Conservation (phyloP, 2,113 vertebrate species). For the Oncorhynchus kisutch region DNA sequence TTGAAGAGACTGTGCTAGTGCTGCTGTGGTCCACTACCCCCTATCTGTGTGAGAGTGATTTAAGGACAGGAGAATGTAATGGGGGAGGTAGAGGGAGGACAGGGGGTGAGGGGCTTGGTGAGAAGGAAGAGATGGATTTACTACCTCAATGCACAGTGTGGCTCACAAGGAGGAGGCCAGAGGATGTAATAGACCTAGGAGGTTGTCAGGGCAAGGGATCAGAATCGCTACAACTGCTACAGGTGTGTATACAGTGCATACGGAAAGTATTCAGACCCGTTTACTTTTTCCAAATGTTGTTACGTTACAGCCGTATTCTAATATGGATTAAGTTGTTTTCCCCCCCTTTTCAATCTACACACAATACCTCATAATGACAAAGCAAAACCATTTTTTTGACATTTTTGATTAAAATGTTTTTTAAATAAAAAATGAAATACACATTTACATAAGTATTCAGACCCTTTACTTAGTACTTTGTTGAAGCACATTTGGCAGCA, state of each 20-base stretch:
- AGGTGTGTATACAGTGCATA: not conserved
- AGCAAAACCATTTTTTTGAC: no score
- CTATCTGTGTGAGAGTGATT: not conserved
- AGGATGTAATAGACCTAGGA: not conserved
- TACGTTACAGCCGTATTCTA: no score
- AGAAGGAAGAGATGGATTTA: not conserved
- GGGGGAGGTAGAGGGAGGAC: not conserved
- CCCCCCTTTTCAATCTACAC: no score
- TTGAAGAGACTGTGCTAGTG: not conserved
- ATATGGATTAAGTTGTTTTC: no score
- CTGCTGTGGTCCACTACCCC: not conserved
- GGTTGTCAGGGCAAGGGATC: not conserved
- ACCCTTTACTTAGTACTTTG: no score
- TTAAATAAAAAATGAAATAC: no score
- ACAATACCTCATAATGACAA: no score
- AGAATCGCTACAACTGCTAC: not conserved
- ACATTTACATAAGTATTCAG: no score
- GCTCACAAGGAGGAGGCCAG: not conserved
- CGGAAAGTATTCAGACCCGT: no score
- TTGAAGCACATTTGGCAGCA: no score
- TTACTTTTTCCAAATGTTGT: no score
- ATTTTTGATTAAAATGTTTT: no score
- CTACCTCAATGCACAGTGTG: not conserved
- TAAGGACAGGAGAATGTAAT: not conserved
- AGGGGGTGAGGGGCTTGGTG: not conserved